Evolutionary conservation across 2,888 invertebrate genomes (phyloP), one percentile per base, ranked within the genome.

Genomic region (Auanema sp.): DNA sequence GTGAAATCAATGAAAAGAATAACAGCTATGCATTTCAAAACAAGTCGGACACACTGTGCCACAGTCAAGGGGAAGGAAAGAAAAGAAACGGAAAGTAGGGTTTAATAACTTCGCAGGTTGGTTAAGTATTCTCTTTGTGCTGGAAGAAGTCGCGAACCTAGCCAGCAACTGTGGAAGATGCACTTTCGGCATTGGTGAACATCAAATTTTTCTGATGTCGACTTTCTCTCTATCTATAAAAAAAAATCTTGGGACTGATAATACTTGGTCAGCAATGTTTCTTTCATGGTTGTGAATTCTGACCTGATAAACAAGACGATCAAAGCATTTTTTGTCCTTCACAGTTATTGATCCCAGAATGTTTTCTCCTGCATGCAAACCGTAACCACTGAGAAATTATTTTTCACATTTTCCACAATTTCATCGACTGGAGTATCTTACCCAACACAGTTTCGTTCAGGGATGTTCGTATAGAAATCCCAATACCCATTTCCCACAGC

Each of bases 381-480:
- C 81, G 59, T 78, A 81, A 3, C 79, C 79, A 60, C 82, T 83
- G 67, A 43, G 75, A 69, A 23, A n/a, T 8, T 14, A 41, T n/a
- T 14, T 57, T 50, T 24, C 11, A 8, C n/a, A 2, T 14, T 8
- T n/a, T 47, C 21, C 6, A 18, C 6, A 6, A 47, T 47, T 16
- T 47, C 8, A 6, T 5, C 47, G 3, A 5, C 4, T 21, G 47
- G 3, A 47, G 33, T 33, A 57, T 44, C 69, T 53, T 47, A 83
- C 82, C 82, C 82, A 11, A 78, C 78, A 68, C 82, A 82, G 58
- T 79, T 81, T 33, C 82, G 55, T 62, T 82, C 82, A 8, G 82
- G 82, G 59, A 82, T 79, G 57, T 79, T 81, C 16, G 82, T 83
- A 58, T 82, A 82, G 54, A 82, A 82, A 53, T 82, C 82, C 82